Evolutionary conservation across 1,140 invertebrate species (phyloP).

Genomic region (Ruditapes philippinarum): DNA sequence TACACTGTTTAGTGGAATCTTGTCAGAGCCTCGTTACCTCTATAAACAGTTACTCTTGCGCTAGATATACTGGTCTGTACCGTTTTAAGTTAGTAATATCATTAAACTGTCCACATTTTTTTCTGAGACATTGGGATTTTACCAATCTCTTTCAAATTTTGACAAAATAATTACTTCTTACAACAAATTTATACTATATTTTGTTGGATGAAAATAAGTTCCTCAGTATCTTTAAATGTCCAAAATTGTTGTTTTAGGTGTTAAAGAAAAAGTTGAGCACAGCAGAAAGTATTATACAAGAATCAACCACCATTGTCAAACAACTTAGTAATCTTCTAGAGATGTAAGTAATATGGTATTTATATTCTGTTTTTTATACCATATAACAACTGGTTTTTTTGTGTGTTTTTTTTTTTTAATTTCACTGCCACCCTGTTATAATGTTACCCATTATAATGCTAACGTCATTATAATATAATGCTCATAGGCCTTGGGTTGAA

Average conservation of each 20-base stretch:
- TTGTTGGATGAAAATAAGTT: not conserved
- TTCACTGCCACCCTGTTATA: no score
- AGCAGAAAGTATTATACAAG: conserved; percentile 73
- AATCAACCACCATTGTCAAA: conserved; percentile 76
- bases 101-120: not conserved
- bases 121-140: not conserved
- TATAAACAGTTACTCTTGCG: no score
- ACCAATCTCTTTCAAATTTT: not conserved
- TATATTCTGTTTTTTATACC: no score
- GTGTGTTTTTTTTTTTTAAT: no score
- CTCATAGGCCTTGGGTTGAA: no score
- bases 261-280: conserved; percentile 73
- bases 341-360: conserved; percentile 84
- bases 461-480: no score
- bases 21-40: no score
- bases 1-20: no score
- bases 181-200: not conserved
- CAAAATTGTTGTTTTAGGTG: conserved; percentile 70
- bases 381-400: no score
- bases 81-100: no score
- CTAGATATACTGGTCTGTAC: no score
- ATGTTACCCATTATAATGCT: no score
- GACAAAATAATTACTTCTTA: not conserved
- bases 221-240: not conserved
- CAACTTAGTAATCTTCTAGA: conserved; percentile 83